Evolutionary conservation across 2,888 invertebrate species (phyloP).

Genomic region (Anticlea derivata): DNA sequence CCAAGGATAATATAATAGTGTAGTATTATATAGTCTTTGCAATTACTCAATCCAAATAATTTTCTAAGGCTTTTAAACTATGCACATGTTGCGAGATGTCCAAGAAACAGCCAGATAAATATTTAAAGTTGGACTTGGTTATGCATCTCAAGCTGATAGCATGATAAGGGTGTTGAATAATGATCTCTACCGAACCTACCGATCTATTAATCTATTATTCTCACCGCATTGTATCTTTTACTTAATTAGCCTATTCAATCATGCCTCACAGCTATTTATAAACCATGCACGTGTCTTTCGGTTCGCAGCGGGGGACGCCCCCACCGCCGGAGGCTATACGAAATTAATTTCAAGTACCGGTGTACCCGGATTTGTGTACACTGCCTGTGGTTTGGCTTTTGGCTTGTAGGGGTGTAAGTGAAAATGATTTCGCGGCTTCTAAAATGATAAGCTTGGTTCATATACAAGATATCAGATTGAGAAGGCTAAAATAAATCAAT

Average conservation of each 20-base stretch:
- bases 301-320: slow-evolving; percentile 35
- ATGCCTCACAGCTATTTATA: slow-evolving; percentile 30
- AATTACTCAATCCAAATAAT: too few species aligned
- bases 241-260: slow-evolving; percentile 39
- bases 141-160: too few species aligned
- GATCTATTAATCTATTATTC: neutral
- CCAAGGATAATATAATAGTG: too few species aligned
- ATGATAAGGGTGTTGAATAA: too few species aligned
- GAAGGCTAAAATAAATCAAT: too few species aligned
- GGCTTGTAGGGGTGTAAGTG: slow-evolving; percentile 45
- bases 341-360: slow-evolving; percentile 79
- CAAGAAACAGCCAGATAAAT: too few species aligned
- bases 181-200: too few species aligned
- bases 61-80: too few species aligned
- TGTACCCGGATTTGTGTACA: slow-evolving; percentile 72
- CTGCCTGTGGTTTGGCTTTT: slow-evolving; percentile 47
- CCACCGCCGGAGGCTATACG: slow-evolving; percentile 62
- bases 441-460: neutral
- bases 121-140: too few species aligned
- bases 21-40: too few species aligned
- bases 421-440: slow-evolving; percentile 24
- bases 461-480: too few species aligned
- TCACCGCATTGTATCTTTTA: slow-evolving; percentile 17
- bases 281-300: slow-evolving; percentile 61
- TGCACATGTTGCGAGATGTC: too few species aligned